phyloP scores from a whole-genome alignment of 64 coral and sea anemone species.

The Platygyra sinensis region DNA sequence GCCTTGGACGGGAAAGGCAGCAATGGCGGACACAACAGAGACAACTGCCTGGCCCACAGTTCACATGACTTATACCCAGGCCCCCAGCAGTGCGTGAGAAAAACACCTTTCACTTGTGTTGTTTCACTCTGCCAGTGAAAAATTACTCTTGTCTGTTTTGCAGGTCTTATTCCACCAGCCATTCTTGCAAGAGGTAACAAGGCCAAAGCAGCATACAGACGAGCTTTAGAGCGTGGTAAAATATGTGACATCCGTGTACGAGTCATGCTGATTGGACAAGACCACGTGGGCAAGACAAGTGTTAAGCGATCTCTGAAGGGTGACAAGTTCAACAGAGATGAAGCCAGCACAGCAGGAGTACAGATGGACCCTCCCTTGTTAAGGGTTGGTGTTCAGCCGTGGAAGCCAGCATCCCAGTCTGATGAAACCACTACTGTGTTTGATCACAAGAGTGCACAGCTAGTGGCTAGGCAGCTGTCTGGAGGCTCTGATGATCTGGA shows the following conservation, averaged over 20 bases:
- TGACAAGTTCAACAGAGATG: constrained; percentile 24
- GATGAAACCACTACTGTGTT: constrained; percentile 15
- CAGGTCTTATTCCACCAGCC: constrained; percentile 23
- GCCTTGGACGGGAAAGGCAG: no score
- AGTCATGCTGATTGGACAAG: constrained; percentile 37
- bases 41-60: no score
- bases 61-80: no score
- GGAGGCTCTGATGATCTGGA: background rate
- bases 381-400: background rate
- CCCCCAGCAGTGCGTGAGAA: no score
- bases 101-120: no score
- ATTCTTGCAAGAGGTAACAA: constrained; percentile 21
- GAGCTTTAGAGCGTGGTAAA: constrained; percentile 11
- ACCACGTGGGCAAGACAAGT: constrained; percentile 29
- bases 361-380: constrained; percentile 9
- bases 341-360: background rate
- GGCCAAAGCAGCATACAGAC: constrained; percentile 17
- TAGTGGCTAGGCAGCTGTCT: constrained; percentile 19
- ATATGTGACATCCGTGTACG: constrained; percentile 16
- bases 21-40: no score
- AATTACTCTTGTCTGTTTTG: background rate
- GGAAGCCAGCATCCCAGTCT: background rate
- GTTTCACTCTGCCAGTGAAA: background rate
- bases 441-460: constrained; percentile 39
- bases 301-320: constrained; percentile 17